Evolutionary conservation across 2,797 vertebrate species (phyloP).

Genomic region (Urophycis tenuis): DNA sequence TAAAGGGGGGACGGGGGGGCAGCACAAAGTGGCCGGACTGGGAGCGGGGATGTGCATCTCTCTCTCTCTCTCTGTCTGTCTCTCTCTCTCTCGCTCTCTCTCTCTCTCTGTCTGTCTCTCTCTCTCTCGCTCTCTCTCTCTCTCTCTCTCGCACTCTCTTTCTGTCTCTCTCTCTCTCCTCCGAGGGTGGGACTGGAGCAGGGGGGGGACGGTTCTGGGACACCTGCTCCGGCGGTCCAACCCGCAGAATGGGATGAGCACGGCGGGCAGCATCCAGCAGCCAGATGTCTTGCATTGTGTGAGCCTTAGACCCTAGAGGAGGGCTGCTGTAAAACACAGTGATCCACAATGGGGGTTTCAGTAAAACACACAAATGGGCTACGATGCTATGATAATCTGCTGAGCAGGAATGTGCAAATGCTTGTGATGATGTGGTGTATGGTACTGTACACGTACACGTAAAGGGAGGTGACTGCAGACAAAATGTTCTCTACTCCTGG

Average conservation of each 20-base stretch:
- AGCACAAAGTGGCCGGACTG: not conserved
- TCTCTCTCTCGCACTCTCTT: too few relatives aligned
- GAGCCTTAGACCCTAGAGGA: not conserved
- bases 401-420: not conserved
- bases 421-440: not conserved
- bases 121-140: too few relatives aligned
- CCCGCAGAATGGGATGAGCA: not conserved
- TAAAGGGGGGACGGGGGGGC: not conserved
- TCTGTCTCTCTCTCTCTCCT: not conserved
- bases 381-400: not conserved
- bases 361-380: not conserved
- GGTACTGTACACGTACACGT: not conserved
- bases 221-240: not conserved
- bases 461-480: constrained; percentile 47
- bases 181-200: not conserved
- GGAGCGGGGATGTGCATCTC: not conserved
- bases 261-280: not conserved
- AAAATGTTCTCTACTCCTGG: constrained; percentile 47
- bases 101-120: too few relatives aligned
- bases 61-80: not conserved
- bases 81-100: too few relatives aligned
- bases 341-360: not conserved
- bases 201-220: constrained; percentile 35
- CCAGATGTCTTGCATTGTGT: not conserved
- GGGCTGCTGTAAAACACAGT: not conserved